Conservation (phyloP, 2,113 vertebrate genomes). For the Gobiocypris rarus region DNA sequence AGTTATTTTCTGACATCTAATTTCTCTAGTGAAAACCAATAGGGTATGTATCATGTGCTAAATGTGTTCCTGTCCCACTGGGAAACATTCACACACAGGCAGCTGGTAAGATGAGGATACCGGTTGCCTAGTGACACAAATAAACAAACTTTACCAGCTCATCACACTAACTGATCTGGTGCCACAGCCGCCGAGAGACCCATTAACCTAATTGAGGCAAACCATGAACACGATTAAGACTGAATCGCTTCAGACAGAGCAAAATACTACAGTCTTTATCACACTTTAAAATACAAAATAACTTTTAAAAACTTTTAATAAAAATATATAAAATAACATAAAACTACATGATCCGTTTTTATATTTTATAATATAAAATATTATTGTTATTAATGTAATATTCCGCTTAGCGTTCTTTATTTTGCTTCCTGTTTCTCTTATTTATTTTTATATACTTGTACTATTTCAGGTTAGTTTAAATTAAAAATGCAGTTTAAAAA, state of each 20-base stretch:
- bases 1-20: neutral
- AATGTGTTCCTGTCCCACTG: constrained; percentile 19
- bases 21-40: neutral
- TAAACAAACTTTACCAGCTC: constrained; percentile 56
- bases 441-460: neutral
- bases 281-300: neutral
- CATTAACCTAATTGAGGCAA: neutral
- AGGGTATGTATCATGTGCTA: neutral
- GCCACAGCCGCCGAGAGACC: neutral
- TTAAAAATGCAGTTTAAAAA: no score
- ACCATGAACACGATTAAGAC: neutral
- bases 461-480: neutral
- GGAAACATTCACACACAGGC: constrained; percentile 42
- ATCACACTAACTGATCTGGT: constrained; percentile 3
- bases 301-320: neutral
- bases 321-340: neutral
- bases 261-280: neutral
- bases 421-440: neutral
- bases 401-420: neutral
- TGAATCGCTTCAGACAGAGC: neutral
- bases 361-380: neutral
- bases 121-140: constrained; percentile 58
- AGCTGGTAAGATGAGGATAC: constrained; percentile 54
- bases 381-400: neutral
- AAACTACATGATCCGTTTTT: neutral